Conservation (phyloP, 1,140 invertebrate species). For the Eciton burchellii region DNA sequence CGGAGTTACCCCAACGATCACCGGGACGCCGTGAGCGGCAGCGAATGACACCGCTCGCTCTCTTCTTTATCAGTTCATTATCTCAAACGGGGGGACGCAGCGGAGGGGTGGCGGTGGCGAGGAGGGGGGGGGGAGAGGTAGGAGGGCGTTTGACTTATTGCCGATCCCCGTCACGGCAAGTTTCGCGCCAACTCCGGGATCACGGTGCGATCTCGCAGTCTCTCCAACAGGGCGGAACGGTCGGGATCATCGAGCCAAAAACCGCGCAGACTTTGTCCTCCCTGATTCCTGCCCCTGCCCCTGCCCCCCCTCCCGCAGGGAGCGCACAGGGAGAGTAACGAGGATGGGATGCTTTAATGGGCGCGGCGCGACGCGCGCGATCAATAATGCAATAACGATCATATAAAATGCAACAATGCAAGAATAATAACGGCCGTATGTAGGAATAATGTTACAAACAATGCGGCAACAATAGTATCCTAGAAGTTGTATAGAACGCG, state of each 20-base stretch:
- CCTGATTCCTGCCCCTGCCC: too few relatives aligned
- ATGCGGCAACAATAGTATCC: slow-evolving; percentile 5
- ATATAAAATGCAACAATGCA: slow-evolving; percentile 33
- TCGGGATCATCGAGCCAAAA: too few relatives aligned
- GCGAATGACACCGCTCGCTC: slow-evolving; percentile 41
- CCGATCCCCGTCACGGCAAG: neutral
- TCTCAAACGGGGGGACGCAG: slow-evolving; percentile 23
- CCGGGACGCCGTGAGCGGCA: slow-evolving; percentile 26
- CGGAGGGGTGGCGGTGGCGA: too few relatives aligned
- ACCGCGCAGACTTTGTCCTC: neutral
- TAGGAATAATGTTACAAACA: slow-evolving; percentile 22
- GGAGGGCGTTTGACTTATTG: slow-evolving; percentile 29
- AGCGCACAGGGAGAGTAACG: neutral
- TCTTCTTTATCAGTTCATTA: slow-evolving; percentile 66
- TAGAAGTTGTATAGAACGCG: slow-evolving; percentile 11
- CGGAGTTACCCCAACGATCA: slow-evolving; percentile 58
- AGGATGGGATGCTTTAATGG: neutral
- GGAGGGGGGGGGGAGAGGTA: too few relatives aligned
- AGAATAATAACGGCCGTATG: slow-evolving; percentile 23
- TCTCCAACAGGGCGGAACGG: too few relatives aligned
- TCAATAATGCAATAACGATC: slow-evolving; percentile 17
- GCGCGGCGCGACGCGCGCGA: neutral
- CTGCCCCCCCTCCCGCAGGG: too few relatives aligned
- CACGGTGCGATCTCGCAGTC: too few relatives aligned
- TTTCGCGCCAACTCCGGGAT: too few relatives aligned